Conservation (phyloP, 2,888 invertebrate species). For the Cremastinae sp. region DNA sequence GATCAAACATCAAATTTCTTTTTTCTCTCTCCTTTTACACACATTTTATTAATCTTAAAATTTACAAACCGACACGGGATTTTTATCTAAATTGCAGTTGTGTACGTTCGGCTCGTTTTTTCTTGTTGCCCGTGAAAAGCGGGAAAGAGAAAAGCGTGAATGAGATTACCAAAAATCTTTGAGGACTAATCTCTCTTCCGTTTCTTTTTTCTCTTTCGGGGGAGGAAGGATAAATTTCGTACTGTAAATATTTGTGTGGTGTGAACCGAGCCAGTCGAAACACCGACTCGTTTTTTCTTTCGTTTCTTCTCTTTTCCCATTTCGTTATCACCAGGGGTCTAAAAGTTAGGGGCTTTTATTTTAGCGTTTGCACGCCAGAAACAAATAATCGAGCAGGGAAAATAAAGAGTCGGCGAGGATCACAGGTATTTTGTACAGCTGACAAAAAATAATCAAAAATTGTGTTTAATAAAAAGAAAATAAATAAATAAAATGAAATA, state of each 20-base stretch:
- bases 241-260: slow-evolving; percentile 43
- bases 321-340: slow-evolving; percentile 48
- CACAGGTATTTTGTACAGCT: too few relatives aligned
- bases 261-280: slow-evolving; percentile 15
- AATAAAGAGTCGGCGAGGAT: slow-evolving; percentile 54
- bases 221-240: slow-evolving; percentile 12
- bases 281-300: slow-evolving; percentile 52
- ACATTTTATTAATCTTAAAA: slow-evolving; percentile 43
- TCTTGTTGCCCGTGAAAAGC: slow-evolving; percentile 1
- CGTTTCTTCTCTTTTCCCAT: too few relatives aligned
- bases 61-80: neutral
- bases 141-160: slow-evolving; percentile 40
- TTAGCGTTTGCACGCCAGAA: slow-evolving; percentile 49
- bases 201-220: slow-evolving; percentile 27
- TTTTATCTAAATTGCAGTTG: slow-evolving; percentile 46
- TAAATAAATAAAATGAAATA: neutral
- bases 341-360: slow-evolving; percentile 47
- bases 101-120: slow-evolving; percentile 12
- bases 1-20: slow-evolving; percentile 48
- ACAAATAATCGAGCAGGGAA: slow-evolving; percentile 32
- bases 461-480: neutral
- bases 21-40: slow-evolving; percentile 4
- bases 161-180: slow-evolving; percentile 56
- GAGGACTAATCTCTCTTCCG: slow-evolving; percentile 51
- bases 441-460: too few relatives aligned